Conservation (phyloP, 2,888 invertebrate genomes). For the Eumerus sabulonum region DNA sequence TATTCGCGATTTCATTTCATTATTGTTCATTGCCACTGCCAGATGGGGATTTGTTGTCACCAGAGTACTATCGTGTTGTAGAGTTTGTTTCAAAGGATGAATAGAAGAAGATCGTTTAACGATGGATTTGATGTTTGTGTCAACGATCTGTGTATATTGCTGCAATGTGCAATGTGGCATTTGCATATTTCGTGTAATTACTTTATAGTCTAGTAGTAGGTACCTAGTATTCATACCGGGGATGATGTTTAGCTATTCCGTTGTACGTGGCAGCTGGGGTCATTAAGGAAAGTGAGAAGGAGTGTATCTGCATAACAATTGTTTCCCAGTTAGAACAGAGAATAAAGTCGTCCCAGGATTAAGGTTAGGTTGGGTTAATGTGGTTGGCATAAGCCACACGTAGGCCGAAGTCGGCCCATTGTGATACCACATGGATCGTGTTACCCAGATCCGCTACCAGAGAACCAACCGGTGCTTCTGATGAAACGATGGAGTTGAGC, state of each 20-base stretch:
- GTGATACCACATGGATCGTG: too few relatives aligned
- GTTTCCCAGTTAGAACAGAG: too few relatives aligned
- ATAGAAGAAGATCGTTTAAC: conserved; percentile 28
- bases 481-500: too few relatives aligned
- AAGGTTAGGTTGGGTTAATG: too few relatives aligned
- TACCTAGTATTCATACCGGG: conserved; percentile 29
- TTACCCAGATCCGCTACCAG: too few relatives aligned
- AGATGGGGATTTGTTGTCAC: conserved; percentile 65
- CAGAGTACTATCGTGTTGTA: conserved; percentile 32
- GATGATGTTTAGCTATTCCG: conserved; percentile 4
- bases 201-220: conserved; percentile 45
- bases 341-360: too few relatives aligned
- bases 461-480: too few relatives aligned
- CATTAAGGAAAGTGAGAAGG: too few relatives aligned
- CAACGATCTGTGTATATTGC: conserved; percentile 33
- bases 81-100: conserved; percentile 8
- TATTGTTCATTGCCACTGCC: conserved; percentile 65
- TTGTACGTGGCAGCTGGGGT: conserved; percentile 24
- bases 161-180: conserved; percentile 20
- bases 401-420: too few relatives aligned
- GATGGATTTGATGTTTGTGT: conserved; percentile 50
- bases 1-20: conserved; percentile 66
- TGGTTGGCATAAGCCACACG: too few relatives aligned
- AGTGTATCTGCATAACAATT: too few relatives aligned
- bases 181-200: conserved; percentile 63